phyloP scores from a whole-genome alignment of 2,888 invertebrate species.

The Cotesia congregata region DNA sequence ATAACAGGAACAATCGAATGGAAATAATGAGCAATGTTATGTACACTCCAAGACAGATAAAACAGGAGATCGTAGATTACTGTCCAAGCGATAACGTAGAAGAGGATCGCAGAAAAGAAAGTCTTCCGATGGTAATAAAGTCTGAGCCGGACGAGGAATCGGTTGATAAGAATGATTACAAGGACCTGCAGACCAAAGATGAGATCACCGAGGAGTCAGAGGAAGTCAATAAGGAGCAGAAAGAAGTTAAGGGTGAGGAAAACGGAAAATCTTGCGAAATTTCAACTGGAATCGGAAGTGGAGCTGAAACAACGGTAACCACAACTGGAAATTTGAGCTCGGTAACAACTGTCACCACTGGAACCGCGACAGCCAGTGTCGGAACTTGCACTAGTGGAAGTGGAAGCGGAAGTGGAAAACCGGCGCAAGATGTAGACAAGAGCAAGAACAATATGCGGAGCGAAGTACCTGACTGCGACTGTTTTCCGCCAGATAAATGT shows the following conservation, averaged over 20 bases:
- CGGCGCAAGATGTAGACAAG: constrained; percentile 75
- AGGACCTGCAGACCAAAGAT: constrained; percentile 80
- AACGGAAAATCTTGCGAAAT: constrained; percentile 43
- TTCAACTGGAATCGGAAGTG: neutral
- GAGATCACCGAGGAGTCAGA: constrained; percentile 75
- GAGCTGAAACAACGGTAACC: constrained; percentile 54
- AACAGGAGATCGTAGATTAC: constrained; percentile 60
- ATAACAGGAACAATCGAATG: neutral
- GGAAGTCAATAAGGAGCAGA: constrained; percentile 51
- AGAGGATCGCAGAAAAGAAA: constrained; percentile 49
- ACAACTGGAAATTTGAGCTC: constrained; percentile 62
- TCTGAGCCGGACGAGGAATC: constrained; percentile 58
- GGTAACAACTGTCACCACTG: constrained; percentile 69
- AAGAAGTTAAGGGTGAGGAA: constrained; percentile 65
- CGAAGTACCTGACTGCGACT: constrained; percentile 91
- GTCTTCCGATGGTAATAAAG: constrained; percentile 47
- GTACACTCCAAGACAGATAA: constrained; percentile 56
- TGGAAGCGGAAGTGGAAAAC: constrained; percentile 69
- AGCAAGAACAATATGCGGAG: constrained; percentile 80
- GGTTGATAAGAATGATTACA: constrained; percentile 56
- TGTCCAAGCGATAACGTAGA: constrained; percentile 49
- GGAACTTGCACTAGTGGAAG: constrained; percentile 59
- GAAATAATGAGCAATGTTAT: constrained; percentile 42
- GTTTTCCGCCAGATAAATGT: constrained; percentile 87
- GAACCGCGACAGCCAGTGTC: constrained; percentile 65